Conservation (phyloP, 2,797 vertebrate genomes). For the Simalia tracyae region DNA sequence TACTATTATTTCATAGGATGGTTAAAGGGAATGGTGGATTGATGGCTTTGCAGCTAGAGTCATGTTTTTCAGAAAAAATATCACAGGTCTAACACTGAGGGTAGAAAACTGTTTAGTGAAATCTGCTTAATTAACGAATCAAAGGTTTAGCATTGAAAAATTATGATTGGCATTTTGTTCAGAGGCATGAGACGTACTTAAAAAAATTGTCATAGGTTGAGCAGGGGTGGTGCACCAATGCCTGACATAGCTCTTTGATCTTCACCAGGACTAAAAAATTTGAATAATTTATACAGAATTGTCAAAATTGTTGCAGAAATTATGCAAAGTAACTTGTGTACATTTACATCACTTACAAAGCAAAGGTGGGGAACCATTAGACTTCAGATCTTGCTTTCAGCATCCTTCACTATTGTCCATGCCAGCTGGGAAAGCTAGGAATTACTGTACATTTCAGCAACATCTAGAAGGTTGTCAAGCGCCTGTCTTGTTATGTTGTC, state of each 20-base stretch:
- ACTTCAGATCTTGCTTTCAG: neutral
- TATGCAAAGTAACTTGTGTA: neutral
- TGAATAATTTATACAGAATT: neutral
- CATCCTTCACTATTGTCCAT: neutral
- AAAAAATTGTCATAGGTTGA: neutral
- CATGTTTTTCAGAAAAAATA: neutral
- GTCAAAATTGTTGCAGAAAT: neutral
- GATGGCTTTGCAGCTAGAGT: neutral
- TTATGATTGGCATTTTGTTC: neutral
- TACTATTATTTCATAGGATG: neutral
- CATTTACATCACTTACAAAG: neutral
- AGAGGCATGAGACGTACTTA: neutral
- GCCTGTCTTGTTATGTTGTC: neutral
- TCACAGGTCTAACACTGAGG: neutral
- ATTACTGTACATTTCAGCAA: neutral
- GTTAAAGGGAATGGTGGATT: neutral
- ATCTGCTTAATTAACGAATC: neutral
- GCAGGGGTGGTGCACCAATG: neutral
- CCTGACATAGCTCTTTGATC: neutral
- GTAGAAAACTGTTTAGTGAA: neutral
- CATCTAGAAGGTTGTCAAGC: neutral
- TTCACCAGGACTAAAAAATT: neutral
- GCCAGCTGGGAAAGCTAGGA: neutral
- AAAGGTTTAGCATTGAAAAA: neutral
- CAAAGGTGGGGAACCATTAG: neutral